These are phyloP conservation scores for Eurystomus gularis DNA, from an alignment of 2,113 vertebrate species.

Conservation along the genomic window DNA sequence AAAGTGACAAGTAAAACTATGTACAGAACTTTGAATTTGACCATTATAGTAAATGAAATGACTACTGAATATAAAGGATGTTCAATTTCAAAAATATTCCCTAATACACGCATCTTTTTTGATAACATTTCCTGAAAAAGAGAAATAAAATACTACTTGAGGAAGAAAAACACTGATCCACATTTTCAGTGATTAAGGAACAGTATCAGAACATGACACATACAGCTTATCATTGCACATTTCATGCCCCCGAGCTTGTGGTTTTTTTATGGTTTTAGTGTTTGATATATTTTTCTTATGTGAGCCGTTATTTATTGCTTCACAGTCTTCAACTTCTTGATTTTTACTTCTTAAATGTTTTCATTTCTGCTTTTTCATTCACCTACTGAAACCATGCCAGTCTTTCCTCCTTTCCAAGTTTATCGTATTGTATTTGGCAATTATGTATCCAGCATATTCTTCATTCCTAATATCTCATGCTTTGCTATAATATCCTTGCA, in stretches of 20 bases:
- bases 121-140: background rate
- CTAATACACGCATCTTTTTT: background rate
- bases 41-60: background rate
- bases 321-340: background rate
- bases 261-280: background rate
- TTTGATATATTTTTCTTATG: background rate
- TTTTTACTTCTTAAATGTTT: background rate
- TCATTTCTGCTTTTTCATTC: background rate
- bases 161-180: background rate
- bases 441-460: background rate
- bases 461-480: background rate
- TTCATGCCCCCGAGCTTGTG: background rate
- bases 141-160: background rate
- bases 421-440: background rate
- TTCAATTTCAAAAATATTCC: background rate
- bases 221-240: background rate
- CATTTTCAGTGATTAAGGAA: background rate
- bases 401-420: background rate
- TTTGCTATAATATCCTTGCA: background rate
- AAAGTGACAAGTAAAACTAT: background rate
- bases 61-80: background rate
- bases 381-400: background rate
- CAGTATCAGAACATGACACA: background rate
- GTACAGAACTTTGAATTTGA: background rate
- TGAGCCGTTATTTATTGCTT: constrained; percentile 7